Evolutionary conservation across 2,888 invertebrate genomes (phyloP).

Genomic region (Pammene aurita): DNA sequence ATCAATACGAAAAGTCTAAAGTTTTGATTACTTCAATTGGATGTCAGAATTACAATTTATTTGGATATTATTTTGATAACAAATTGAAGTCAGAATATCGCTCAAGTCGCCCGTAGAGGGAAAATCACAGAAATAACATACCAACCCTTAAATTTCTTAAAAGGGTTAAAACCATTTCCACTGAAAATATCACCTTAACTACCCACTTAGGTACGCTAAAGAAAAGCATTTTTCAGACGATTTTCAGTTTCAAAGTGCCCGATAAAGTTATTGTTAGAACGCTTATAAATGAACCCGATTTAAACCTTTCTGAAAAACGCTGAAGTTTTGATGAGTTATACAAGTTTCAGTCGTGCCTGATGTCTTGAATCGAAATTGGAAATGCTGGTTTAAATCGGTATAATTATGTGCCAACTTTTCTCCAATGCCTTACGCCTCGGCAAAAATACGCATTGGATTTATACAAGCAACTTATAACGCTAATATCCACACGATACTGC

Average conservation of each 20-base stretch:
- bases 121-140: conserved; percentile 3
- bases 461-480: background rate
- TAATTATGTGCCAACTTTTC: background rate
- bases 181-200: conserved; percentile 9
- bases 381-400: background rate
- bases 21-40: too few relatives aligned
- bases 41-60: too few relatives aligned
- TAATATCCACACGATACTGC: background rate
- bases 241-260: conserved; percentile 21
- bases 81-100: too few relatives aligned
- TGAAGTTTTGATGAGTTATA: conserved; percentile 29
- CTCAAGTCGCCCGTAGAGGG: background rate
- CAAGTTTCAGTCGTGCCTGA: conserved; percentile 6
- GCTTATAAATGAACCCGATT: conserved; percentile 24
- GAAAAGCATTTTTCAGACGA: conserved; percentile 15
- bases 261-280: conserved; percentile 24
- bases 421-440: background rate
- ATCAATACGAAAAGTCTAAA: too few relatives aligned
- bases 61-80: too few relatives aligned
- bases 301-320: conserved; percentile 22
- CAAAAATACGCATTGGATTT: background rate
- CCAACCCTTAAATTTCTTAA: background rate
- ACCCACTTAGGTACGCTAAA: conserved; percentile 6
- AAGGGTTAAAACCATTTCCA: background rate
- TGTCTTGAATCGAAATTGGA: conserved; percentile 11